These are phyloP conservation scores for Nothocercus nigrocapillus DNA, from an alignment of 2,113 vertebrate genomes.

Conservation along the genomic window DNA sequence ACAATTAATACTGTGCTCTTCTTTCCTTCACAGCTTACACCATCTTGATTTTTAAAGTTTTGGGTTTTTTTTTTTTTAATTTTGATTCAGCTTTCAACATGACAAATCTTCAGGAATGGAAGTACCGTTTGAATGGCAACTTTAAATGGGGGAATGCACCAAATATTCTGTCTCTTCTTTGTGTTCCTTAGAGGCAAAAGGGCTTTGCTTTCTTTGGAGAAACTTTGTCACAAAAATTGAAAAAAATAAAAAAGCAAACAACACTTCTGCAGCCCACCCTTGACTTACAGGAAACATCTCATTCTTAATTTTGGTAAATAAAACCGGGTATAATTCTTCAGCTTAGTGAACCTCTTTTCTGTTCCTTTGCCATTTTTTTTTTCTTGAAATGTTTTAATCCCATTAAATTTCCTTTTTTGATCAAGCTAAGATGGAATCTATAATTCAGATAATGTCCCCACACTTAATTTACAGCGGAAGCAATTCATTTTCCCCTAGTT, in stretches of 20 bases:
- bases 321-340: neutral
- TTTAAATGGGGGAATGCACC: neutral
- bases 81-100: neutral
- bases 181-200: neutral
- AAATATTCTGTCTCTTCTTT: neutral
- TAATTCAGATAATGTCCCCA: neutral
- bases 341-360: neutral
- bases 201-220: neutral
- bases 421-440: neutral
- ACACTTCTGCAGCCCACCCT: neutral
- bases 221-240: neutral
- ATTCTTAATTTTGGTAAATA: neutral
- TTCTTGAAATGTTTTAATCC: neutral
- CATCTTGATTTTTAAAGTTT: neutral
- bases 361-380: neutral
- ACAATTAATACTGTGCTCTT: neutral
- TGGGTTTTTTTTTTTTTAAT: neutral
- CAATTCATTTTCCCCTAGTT: neutral
- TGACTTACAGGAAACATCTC: neutral
- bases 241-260: neutral
- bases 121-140: neutral
- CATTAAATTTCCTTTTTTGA: neutral
- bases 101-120: neutral
- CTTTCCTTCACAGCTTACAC: neutral
- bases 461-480: constrained; percentile 7